These are phyloP conservation scores for Lucilia cuprina DNA, from an alignment of 1,140 invertebrate genomes.

Conservation along the genomic window DNA sequence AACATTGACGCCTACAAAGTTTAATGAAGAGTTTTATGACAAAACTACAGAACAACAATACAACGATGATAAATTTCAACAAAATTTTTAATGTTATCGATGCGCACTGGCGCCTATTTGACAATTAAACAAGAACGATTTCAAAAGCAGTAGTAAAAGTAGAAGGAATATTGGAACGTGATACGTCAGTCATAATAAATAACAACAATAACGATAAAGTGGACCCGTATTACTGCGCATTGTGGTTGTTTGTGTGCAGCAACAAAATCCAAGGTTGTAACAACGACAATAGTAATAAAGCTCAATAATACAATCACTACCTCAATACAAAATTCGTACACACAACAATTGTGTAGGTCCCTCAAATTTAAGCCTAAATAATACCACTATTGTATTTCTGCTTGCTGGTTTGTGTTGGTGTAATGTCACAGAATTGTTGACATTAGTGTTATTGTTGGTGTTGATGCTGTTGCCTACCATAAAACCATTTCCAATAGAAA, in stretches of 20 bases:
- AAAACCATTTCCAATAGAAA: no score
- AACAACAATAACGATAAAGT: not conserved
- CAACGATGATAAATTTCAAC: not conserved
- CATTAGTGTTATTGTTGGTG: not conserved
- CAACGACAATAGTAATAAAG: not conserved
- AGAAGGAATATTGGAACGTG: not conserved
- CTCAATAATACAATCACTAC: not conserved
- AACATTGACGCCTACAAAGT: not conserved
- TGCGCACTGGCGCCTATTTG: constrained; percentile 1
- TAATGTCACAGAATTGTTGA: no score
- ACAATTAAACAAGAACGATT: not conserved
- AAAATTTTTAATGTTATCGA: not conserved
- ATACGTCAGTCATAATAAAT: constrained; percentile 6
- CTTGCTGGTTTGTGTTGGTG: not conserved
- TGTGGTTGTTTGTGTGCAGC: not conserved
- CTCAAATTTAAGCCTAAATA: not conserved
- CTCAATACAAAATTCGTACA: no score
- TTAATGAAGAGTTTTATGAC: not conserved
- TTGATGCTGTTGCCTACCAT: not conserved
- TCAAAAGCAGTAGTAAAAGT: not conserved
- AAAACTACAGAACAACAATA: not conserved
- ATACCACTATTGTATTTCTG: not conserved
- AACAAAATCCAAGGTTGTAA: not conserved
- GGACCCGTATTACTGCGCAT: not conserved
- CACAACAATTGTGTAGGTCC: not conserved